Evolutionary conservation across 1,140 invertebrate genomes (phyloP), one percentile per base, ranked within the genome.

Genomic region (Anagrus nilaparvatae): DNA sequence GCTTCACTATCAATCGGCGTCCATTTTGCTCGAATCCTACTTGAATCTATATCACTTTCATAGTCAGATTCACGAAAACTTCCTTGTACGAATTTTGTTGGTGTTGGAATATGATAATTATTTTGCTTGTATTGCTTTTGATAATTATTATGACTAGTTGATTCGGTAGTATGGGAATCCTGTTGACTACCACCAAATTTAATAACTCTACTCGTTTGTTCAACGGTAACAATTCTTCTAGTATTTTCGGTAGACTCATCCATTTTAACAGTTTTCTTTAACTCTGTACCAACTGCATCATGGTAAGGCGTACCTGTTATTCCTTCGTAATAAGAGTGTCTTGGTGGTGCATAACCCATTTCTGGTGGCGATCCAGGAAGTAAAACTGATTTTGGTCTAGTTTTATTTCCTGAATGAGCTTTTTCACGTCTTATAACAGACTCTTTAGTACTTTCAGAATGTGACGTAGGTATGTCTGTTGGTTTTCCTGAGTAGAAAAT

Each of bases 41-140:
- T 65, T n/a, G 59, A 59, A 32, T 81, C 79, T 2, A 74, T 61
- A 46, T 83, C 79, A 58, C 77, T 82, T 47, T 82, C 79, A 48
- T 83, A 82, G 46, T 82, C 81, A 28, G 77, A 81, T 48, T 82
- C 79, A 1, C 72, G 60, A 41, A 76, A 78, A 41, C 82, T 76
- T 6, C 77, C 79, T 9, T 74, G 73, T 16, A 81, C 55, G 52
- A 83, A 83, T 55, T 81, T 82, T 1, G 66, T 80, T 2, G 79
- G 79, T 5, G 60, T 75, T 2, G 77, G 72, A 16, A 69, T 61
- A 56, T 67, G 37, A 67, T 65, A 27, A 67, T 71, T 28, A 64
- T 40, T 54, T 54, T 65, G 35, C 47, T 51, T 47, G n/a, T 59
- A 60, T 49, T 51, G 56, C 46, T 9, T 30, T 6, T 47, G 40